phyloP scores from a whole-genome alignment of 53 echinoderm and acorn worm species.

The Echinometra lucunter region DNA sequence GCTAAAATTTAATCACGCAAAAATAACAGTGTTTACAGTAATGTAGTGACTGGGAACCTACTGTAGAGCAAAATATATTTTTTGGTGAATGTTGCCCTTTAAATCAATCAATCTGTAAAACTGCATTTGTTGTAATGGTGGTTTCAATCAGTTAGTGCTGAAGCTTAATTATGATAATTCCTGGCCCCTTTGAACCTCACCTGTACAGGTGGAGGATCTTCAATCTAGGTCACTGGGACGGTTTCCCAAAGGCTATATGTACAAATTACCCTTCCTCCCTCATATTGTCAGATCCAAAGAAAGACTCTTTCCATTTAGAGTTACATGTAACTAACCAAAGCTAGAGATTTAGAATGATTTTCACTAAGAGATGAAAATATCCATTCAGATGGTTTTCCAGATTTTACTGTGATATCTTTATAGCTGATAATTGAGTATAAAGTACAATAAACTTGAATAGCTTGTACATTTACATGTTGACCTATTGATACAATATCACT shows the following conservation, averaged over 20 bases:
- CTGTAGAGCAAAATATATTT: too few relatives aligned
- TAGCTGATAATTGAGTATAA: background rate
- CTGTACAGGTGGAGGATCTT: constrained; percentile 5
- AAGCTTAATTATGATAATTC: constrained; percentile 24
- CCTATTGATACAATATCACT: background rate
- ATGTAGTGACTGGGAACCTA: too few relatives aligned
- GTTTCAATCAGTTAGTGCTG: background rate
- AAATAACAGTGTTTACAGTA: too few relatives aligned
- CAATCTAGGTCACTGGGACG: background rate
- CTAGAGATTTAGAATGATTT: background rate
- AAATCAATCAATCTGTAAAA: background rate
- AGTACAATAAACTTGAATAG: background rate
- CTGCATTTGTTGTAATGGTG: background rate
- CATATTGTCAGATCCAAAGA: background rate
- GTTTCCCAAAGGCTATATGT: background rate
- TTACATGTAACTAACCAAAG: background rate
- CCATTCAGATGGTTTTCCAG: background rate
- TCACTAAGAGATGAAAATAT: background rate
- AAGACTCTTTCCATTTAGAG: background rate
- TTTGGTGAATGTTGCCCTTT: too few relatives aligned
- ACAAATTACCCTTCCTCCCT: background rate
- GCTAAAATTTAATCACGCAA: too few relatives aligned
- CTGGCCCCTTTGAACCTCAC: constrained; percentile 22
- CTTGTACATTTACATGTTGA: background rate
- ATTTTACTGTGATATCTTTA: background rate